A percentile compares a stretch with the other conserved stretches of the same genome.
These are phyloP conservation scores for Chydorus sphaericus DNA, from an alignment of 2,888 invertebrate species.

Conservation along the genomic window DNA sequence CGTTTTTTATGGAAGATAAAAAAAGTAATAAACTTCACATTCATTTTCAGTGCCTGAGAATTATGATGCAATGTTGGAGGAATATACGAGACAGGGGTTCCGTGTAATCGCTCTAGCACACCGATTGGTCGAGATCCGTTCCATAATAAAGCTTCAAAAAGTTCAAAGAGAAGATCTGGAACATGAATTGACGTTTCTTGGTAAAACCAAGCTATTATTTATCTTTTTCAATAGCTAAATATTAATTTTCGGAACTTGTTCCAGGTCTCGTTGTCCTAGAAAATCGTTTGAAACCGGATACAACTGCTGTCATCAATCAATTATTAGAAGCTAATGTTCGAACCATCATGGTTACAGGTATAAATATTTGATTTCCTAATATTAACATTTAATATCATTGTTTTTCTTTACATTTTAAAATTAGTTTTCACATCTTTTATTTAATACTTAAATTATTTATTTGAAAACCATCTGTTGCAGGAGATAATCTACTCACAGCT, in stretches of 20 bases:
- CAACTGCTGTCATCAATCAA: constrained; percentile 60
- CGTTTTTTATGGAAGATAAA: neutral
- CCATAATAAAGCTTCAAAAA: constrained; percentile 39
- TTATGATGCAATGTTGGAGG: constrained; percentile 57
- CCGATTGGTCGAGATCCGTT: constrained; percentile 23
- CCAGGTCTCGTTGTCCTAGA: constrained; percentile 74
- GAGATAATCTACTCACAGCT: constrained; percentile 62
- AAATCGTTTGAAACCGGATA: constrained; percentile 81
- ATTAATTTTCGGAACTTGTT: neutral
- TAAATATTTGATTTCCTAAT: neutral
- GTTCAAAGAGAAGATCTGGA: constrained; percentile 67
- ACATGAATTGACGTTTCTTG: constrained; percentile 61
- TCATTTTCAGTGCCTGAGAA: constrained; percentile 52
- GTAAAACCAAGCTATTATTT: neutral
- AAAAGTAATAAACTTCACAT: neutral
- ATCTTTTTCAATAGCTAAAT: neutral
- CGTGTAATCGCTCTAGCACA: constrained; percentile 81
- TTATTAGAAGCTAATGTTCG: constrained; percentile 73
- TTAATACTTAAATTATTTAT: neutral
- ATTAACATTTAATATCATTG: neutral
- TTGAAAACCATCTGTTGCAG: neutral
- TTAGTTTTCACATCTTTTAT: neutral
- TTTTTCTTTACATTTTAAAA: neutral
- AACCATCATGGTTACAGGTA: constrained; percentile 84
- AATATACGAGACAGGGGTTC: constrained; percentile 82